Percentiles rank a stretch among this genome's conserved stretches.
Evolutionary conservation across 92 coral and sea anemone genomes (phyloP).

Genomic region (Epizoanthus ramosus): DNA sequence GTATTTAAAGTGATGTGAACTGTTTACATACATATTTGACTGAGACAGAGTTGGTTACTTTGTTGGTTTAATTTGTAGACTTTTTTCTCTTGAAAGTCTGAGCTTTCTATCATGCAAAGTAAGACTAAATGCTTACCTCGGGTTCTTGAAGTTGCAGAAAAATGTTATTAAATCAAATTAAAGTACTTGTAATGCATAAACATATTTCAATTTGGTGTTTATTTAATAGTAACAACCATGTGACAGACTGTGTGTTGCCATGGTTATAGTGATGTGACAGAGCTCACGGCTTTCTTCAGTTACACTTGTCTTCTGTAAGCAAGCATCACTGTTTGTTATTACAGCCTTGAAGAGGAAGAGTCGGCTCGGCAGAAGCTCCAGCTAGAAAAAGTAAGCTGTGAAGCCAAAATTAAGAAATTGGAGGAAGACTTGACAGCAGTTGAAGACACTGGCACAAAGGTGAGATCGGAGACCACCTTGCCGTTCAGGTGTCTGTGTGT

Average conservation of each 20-base stretch:
- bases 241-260: no score
- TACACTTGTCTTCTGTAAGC: neutral
- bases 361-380: conserved; percentile 95
- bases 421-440: conserved; percentile 90
- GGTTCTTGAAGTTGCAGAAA: no score
- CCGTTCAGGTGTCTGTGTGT: neutral
- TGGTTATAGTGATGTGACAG: neutral
- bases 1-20: neutral
- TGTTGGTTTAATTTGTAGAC: no score
- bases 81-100: no score
- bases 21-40: no score
- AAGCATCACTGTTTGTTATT: conserved; percentile 1
- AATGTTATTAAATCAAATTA: no score
- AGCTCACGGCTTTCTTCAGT: neutral
- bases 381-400: conserved; percentile 92
- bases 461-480: conserved; percentile 12
- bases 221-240: no score
- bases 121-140: no score
- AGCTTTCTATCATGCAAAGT: no score
- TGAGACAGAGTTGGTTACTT: no score
- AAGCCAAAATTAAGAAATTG: conserved; percentile 92
- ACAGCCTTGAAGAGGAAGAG: conserved; percentile 96
- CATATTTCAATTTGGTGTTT: no score
- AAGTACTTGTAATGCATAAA: no score
- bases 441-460: conserved; percentile 93